Conservation (phyloP, 2,113 vertebrate genomes). For the Aphyosemion australe region DNA sequence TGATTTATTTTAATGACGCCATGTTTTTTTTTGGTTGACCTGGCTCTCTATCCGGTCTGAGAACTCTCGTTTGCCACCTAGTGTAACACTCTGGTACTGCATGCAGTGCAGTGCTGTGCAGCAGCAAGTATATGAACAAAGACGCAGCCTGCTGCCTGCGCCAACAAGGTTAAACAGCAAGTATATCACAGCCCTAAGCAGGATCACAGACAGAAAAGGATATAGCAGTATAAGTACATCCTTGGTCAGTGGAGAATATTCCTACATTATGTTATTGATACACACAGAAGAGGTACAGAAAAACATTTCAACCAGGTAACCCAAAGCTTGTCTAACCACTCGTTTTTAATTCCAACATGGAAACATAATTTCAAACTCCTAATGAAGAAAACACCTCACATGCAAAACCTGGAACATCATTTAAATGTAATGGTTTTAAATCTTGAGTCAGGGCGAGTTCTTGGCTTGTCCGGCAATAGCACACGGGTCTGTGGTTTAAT, state of each 20-base stretch:
- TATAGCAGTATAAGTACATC: constrained; percentile 6
- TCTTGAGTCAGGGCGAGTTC: constrained; percentile 37
- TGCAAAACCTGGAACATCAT: constrained; percentile 43
- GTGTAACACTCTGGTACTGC: too few relatives aligned
- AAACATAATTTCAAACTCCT: constrained; percentile 41
- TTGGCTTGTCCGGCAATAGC: constrained; percentile 29
- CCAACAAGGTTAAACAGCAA: too few relatives aligned
- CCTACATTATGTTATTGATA: constrained; percentile 11
- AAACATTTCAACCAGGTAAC: constrained; percentile 40
- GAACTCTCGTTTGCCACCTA: too few relatives aligned
- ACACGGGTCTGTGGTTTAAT: constrained; percentile 52
- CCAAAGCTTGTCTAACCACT: constrained; percentile 2
- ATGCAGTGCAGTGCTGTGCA: too few relatives aligned
- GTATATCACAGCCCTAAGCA: too few relatives aligned
- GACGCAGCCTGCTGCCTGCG: too few relatives aligned
- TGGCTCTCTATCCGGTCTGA: too few relatives aligned
- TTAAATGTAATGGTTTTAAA: constrained; percentile 44
- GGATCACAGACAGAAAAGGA: neutral
- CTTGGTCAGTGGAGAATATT: neutral
- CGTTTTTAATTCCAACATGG: too few relatives aligned
- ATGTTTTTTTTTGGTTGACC: too few relatives aligned
- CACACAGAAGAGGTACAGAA: constrained; percentile 19
- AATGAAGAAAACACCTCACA: constrained; percentile 36
- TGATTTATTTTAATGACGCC: too few relatives aligned
- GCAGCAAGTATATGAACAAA: too few relatives aligned